A percentile compares a stretch with the other conserved stretches of the same genome.
Evolutionary conservation across 2,113 vertebrate species (phyloP).

Genomic region (Dinomys branickii): DNA sequence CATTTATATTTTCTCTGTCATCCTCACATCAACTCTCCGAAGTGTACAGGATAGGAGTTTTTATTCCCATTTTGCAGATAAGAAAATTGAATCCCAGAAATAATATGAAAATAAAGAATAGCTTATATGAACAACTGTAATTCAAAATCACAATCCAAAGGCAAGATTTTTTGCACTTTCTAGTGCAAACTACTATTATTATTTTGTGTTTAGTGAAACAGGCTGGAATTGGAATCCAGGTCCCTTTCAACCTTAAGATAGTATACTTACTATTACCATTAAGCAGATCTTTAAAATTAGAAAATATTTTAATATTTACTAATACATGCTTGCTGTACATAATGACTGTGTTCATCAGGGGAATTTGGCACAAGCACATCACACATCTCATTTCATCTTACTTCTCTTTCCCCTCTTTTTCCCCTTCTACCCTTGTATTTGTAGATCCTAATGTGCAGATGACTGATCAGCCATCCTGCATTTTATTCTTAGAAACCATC

Average conservation of each 20-base stretch:
- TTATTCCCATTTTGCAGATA: slow-evolving; percentile 20
- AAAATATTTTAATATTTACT: neutral
- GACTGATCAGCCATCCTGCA: neutral
- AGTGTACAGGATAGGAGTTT: neutral
- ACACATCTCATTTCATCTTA: neutral
- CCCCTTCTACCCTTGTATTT: neutral
- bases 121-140: neutral
- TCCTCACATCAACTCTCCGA: neutral
- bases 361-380: neutral
- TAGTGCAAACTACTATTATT: neutral
- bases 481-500: neutral
- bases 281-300: neutral
- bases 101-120: neutral
- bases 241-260: neutral
- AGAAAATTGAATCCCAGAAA: neutral
- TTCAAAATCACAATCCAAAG: neutral
- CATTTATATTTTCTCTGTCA: neutral
- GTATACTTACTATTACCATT: neutral
- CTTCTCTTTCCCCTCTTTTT: neutral
- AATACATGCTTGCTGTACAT: neutral
- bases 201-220: neutral
- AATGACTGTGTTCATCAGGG: neutral
- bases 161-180: slow-evolving; percentile 10
- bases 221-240: neutral
- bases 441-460: neutral